Conservation (phyloP, 2,113 vertebrate species). For the Reinhardtius hippoglossoides region DNA sequence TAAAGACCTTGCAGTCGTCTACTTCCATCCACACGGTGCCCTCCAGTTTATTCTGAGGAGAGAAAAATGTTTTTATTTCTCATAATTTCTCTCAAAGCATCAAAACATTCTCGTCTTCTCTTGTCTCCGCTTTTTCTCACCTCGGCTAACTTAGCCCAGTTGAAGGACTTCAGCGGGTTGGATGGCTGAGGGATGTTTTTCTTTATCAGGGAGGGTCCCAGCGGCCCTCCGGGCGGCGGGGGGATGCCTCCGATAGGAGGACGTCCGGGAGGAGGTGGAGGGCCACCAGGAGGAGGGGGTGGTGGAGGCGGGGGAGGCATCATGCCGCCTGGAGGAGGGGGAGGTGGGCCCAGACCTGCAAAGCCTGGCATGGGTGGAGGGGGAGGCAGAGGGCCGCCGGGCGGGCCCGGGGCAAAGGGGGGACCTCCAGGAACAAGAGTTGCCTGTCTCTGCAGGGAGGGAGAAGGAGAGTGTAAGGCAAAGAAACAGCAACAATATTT, state of each 20-base stretch:
- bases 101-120: neutral
- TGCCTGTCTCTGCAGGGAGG: constrained; percentile 84
- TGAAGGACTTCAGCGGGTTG: constrained; percentile 97
- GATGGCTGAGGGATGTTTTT: constrained; percentile 95
- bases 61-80: constrained; percentile 1
- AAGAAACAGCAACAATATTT: neutral
- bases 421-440: constrained; percentile 87
- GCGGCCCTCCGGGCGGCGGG: constrained; percentile 89
- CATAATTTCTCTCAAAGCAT: constrained; percentile 1
- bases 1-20: constrained; percentile 93
- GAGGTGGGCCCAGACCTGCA: constrained; percentile 80
- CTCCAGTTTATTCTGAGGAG: constrained; percentile 92
- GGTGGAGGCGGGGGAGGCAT: constrained; percentile 85
- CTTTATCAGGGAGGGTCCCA: constrained; percentile 88
- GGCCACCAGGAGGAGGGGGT: constrained; percentile 89
- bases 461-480: constrained; percentile 11
- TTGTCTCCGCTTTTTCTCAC: constrained; percentile 75
- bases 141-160: constrained; percentile 97
- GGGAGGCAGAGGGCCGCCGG: constrained; percentile 86
- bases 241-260: constrained; percentile 85
- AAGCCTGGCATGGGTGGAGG: constrained; percentile 60
- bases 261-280: constrained; percentile 88
- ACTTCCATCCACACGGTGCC: constrained; percentile 95
- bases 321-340: constrained; percentile 77
- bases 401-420: constrained; percentile 81